Conservation (phyloP, 2,888 invertebrate species). For the Petrolisthes manimaculis region DNA sequence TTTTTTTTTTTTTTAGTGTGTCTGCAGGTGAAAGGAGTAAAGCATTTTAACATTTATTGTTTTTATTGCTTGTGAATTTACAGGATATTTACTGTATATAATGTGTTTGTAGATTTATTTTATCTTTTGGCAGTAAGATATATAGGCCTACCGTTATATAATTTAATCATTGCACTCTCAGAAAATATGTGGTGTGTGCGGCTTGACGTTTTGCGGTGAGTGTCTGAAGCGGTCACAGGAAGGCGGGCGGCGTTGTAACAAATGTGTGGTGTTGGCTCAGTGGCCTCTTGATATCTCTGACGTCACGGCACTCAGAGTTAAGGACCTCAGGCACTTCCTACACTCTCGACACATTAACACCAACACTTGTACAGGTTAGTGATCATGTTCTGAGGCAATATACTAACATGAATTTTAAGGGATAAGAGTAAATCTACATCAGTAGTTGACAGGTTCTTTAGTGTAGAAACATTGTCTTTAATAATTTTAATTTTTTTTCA, state of each 20-base stretch:
- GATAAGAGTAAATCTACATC: too few relatives aligned
- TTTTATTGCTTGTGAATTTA: too few relatives aligned
- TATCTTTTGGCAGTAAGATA: background rate
- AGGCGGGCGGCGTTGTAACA: slow-evolving; percentile 45
- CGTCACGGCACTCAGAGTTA: slow-evolving; percentile 57
- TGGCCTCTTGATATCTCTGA: slow-evolving; percentile 59
- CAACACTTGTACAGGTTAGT: slow-evolving; percentile 56
- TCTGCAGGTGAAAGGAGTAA: too few relatives aligned
- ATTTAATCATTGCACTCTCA: background rate
- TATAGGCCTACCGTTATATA: background rate
- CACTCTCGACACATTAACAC: slow-evolving; percentile 48
- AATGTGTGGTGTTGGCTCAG: slow-evolving; percentile 55
- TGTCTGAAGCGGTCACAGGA: slow-evolving; percentile 30
- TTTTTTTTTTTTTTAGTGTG: too few relatives aligned
- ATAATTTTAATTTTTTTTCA: too few relatives aligned
- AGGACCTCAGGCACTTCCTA: slow-evolving; percentile 58
- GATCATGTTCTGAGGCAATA: background rate
- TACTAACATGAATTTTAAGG: too few relatives aligned
- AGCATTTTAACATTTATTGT: too few relatives aligned
- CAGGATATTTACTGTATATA: too few relatives aligned
- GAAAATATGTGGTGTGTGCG: slow-evolving; percentile 27
- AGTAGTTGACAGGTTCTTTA: too few relatives aligned
- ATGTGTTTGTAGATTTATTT: too few relatives aligned
- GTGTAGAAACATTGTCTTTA: too few relatives aligned
- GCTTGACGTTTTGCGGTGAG: slow-evolving; percentile 30